Conservation (phyloP, 2,113 vertebrate genomes). For the Periophthalmus modestus region DNA sequence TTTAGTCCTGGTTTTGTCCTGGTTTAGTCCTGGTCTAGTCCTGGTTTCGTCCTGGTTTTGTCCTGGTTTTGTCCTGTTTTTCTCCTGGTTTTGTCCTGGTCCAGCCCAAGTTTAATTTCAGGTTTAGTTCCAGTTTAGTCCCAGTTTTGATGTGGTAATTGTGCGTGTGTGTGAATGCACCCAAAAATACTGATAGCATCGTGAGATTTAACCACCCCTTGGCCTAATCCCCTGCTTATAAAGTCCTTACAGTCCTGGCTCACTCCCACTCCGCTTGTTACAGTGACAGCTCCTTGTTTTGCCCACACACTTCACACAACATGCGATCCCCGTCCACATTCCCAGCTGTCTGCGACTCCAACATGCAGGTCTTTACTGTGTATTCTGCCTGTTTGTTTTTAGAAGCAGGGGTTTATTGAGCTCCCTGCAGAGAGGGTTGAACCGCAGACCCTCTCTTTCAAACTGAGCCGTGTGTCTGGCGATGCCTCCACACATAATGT, state of each 20-base stretch:
- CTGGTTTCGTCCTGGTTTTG: no score
- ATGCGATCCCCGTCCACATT: conserved; percentile 4
- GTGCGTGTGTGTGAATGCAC: no score
- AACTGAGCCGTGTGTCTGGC: conserved; percentile 28
- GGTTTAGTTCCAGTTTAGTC: no score
- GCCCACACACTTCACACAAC: conserved; percentile 13
- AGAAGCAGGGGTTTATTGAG: conserved; percentile 42
- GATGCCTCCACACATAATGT: conserved; percentile 31
- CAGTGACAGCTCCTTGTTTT: conserved; percentile 7
- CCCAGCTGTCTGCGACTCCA: neutral
- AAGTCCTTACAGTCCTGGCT: neutral
- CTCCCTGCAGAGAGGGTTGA: conserved; percentile 37
- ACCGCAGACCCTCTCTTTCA: neutral
- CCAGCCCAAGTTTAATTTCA: no score
- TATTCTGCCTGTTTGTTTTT: conserved; percentile 50
- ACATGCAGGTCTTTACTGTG: conserved; percentile 2
- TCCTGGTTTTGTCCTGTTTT: no score
- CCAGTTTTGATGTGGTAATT: no score
- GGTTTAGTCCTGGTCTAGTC: no score
- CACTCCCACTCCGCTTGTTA: conserved; percentile 2
- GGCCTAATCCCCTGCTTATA: neutral
- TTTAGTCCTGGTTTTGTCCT: no score
- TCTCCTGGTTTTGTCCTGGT: no score
- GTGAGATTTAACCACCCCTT: neutral
- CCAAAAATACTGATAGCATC: no score